Conservation (phyloP, 1,140 invertebrate genomes). For the Schlechtendalia chinensis region DNA sequence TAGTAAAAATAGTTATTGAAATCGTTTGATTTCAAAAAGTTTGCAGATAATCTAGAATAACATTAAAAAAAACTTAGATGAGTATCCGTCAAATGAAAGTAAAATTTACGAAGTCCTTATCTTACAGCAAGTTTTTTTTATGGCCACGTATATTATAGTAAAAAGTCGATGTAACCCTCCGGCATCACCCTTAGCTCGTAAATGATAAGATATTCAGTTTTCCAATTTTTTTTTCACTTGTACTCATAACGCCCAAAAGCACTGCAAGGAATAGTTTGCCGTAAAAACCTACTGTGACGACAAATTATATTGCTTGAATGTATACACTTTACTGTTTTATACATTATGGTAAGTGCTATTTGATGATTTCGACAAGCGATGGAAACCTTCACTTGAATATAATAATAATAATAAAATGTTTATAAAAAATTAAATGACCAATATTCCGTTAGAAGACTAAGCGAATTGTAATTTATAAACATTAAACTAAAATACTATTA, state of each 20-base stretch:
- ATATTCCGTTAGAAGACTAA: no score
- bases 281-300: background rate
- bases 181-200: background rate
- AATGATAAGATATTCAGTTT: conserved; percentile 33
- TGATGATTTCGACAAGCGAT: background rate
- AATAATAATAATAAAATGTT: background rate
- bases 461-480: background rate
- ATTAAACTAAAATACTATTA: background rate
- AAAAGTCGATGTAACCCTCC: background rate
- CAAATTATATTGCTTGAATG: conserved; percentile 6
- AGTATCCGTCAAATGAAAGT: background rate
- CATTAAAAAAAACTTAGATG: background rate
- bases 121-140: background rate
- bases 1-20: no score
- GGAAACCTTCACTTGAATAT: no score
- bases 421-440: background rate
- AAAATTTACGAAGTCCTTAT: background rate
- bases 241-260: background rate
- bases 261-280: background rate
- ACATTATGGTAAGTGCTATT: no score
- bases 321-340: background rate
- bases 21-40: background rate
- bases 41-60: background rate
- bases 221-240: background rate
- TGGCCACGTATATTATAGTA: background rate